Conservation (phyloP, 1,140 invertebrate genomes). For the Atta texana region DNA sequence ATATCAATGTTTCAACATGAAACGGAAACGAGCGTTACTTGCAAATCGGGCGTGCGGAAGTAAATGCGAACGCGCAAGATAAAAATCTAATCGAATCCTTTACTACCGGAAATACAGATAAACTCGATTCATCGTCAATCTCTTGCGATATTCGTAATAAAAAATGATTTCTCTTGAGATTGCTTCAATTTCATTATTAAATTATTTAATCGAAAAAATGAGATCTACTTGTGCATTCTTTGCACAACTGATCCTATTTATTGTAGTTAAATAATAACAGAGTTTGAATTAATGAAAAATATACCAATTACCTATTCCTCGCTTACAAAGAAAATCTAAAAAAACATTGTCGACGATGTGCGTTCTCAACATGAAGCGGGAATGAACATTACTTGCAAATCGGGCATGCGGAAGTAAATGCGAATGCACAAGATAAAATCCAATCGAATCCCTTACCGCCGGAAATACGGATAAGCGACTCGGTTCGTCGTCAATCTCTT, state of each 20-base stretch:
- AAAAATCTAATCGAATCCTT: constrained; percentile 47
- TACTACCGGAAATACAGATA: constrained; percentile 56
- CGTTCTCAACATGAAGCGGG: neutral
- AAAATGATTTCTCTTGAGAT: neutral
- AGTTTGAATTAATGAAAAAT: neutral
- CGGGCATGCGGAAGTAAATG: constrained; percentile 27
- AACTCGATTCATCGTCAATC: constrained; percentile 47
- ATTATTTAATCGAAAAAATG: neutral
- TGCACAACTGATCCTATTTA: neutral
- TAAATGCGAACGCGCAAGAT: constrained; percentile 28
- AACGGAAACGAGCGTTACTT: neutral
- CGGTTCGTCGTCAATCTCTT: constrained; percentile 49
- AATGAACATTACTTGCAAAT: neutral
- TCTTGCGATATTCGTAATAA: neutral
- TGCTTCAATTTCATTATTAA: neutral
- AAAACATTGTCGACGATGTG: neutral
- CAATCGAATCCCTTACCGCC: constrained; percentile 47
- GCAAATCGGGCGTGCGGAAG: neutral
- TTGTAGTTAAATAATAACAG: neutral
- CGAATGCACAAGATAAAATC: constrained; percentile 30
- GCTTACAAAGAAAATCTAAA: neutral
- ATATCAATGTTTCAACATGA: neutral
- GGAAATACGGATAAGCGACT: constrained; percentile 61
- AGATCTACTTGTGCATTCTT: neutral
- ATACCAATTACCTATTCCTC: neutral